Base-by-base conservation (phyloP, 2,888 invertebrate species). In the Ametastegia equiseti region DNA sequence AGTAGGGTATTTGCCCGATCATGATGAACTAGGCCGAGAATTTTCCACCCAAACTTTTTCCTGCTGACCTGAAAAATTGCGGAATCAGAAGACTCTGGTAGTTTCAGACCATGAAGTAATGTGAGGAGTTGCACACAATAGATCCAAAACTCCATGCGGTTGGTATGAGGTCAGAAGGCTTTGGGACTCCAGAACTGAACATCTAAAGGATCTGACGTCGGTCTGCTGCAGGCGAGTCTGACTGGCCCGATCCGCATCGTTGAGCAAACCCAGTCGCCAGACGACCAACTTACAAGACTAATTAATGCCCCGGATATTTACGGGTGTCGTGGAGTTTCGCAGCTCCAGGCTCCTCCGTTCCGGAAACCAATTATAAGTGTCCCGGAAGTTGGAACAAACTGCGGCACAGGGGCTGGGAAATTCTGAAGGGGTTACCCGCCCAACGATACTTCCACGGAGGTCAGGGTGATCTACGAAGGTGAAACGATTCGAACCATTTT, bases 311-410 rank as follows among this genome's bases (percentile, higher is more conserved):
- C 47, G 79, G 81, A 80, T 82, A 82, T 82, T 82, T 82, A 82
- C 82, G 47, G 80, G 81, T 71, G 79, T 82, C 81, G 71, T 82
- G 36, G 50, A 75, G 75, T 75, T 67, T 67, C 82, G 33, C 69
- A 39, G 69, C 39, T 36, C 33, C 33, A 67, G 42, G 54, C 39
- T 63, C 45, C 54, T 67, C 15, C 69, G 78, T 75, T 79, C 50
- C 82, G 83, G 86, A 88, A 89, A 89, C 86, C 89, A 89, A 89
- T 89, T 89, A 89, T 87, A 89, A 89, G 88, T 89, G 87, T 86
- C 86, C 84, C 83, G 85, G 84, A 88, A 89, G 88, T 89, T 88
- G 84, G 85, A 84, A 86, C 86, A 83, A 85, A 84, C 85, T 82
- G 81, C 83, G 82, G 83, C 86, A 87, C 84, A 86, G 84, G 83